These are phyloP conservation scores for Lithophane leautieri DNA, from an alignment of 2,888 invertebrate species.

Conservation along the genomic window DNA sequence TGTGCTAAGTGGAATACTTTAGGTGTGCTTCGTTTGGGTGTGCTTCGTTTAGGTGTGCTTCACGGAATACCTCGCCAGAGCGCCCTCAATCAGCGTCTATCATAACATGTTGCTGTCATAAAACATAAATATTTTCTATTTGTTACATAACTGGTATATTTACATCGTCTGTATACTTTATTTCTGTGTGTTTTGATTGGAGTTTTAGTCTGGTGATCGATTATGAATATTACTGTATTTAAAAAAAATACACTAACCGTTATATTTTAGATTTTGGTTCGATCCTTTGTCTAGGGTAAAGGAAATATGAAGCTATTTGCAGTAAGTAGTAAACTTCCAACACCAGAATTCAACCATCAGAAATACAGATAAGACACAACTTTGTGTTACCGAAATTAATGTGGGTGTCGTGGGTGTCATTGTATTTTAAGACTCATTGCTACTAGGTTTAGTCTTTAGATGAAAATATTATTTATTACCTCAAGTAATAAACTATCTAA, in stretches of 20 bases:
- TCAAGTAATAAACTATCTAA: conserved; percentile 7
- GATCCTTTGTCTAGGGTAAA: too few species aligned
- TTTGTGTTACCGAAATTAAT: conserved; percentile 11
- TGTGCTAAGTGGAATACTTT: too few species aligned
- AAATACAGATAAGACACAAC: background rate
- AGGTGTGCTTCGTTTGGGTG: too few species aligned
- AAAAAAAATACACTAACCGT: background rate
- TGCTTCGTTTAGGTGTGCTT: too few species aligned
- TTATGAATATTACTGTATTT: background rate
- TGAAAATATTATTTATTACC: conserved; percentile 7
- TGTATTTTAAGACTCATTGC: conserved; percentile 6
- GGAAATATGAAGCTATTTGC: background rate
- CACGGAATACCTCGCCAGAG: too few species aligned
- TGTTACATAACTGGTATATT: too few species aligned
- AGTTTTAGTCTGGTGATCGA: background rate
- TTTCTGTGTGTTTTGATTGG: background rate
- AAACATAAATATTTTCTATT: conserved; percentile 10
- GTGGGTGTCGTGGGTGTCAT: background rate
- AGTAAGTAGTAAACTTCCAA: too few species aligned
- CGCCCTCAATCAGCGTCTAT: background rate
- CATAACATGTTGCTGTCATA: background rate
- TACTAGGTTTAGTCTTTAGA: background rate
- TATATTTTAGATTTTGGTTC: background rate
- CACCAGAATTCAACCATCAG: background rate
- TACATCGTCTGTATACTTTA: too few species aligned